A percentile compares a stretch with the other conserved stretches of the same genome.
Conservation (phyloP, 1,140 invertebrate genomes). For the Penaeus indicus region DNA sequence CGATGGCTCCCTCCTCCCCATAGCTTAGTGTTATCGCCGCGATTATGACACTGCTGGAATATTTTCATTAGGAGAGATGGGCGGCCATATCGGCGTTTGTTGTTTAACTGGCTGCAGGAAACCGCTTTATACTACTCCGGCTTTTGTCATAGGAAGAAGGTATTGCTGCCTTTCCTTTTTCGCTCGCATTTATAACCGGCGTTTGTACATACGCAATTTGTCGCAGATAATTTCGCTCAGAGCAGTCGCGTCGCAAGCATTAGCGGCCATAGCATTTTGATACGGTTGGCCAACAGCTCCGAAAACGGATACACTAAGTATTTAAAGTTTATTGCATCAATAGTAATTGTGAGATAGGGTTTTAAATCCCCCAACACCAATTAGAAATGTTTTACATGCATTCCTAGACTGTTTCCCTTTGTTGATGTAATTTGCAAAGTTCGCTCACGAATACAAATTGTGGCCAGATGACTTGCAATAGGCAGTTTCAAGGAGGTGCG, state of each 20-base stretch:
- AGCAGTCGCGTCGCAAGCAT: background rate
- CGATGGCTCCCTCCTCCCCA: background rate
- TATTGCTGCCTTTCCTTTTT: conserved; percentile 9
- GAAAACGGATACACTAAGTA: conserved; percentile 34
- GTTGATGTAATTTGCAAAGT: conserved; percentile 44
- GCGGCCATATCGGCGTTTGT: background rate
- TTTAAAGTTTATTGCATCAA: conserved; percentile 48
- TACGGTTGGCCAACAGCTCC: background rate
- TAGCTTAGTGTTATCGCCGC: background rate
- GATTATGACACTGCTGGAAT: background rate
- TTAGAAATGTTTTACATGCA: conserved; percentile 47
- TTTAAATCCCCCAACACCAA: conserved; percentile 45
- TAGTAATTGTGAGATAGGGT: conserved; percentile 46
- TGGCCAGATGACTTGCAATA: conserved; percentile 1
- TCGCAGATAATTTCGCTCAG: background rate
- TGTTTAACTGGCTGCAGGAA: conserved; percentile 3
- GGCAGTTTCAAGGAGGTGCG: conserved; percentile 10
- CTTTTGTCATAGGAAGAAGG: conserved; percentile 10
- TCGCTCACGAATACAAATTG: conserved; percentile 38
- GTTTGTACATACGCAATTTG: background rate
- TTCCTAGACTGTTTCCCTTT: conserved; percentile 29
- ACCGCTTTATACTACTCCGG: conserved; percentile 21
- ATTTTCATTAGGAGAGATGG: conserved; percentile 23
- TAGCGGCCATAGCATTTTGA: conserved; percentile 10
- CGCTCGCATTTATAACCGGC: conserved; percentile 16